Evolutionary conservation across 2,797 vertebrate genomes (phyloP).

Genomic region (Phrynocephalus forsythii): DNA sequence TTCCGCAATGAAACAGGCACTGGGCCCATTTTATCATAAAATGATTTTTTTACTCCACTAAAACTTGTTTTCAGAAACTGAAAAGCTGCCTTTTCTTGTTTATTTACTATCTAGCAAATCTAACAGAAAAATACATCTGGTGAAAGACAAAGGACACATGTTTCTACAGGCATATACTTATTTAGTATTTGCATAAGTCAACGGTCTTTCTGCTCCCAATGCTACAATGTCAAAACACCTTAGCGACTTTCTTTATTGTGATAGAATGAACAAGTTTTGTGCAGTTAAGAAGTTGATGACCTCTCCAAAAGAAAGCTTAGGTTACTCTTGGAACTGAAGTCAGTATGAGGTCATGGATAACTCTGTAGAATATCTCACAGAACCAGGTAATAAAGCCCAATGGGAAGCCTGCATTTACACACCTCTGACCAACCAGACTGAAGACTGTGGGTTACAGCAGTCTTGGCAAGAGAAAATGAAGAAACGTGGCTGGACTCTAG

Average conservation of each 20-base stretch:
- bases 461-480: too few species aligned
- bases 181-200: accelerated
- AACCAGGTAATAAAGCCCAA: not conserved
- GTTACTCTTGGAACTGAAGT: not conserved
- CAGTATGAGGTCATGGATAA: not conserved
- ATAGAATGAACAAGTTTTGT: not conserved
- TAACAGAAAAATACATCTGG: not conserved
- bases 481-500: too few species aligned
- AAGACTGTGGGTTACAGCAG: too few species aligned
- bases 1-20: not conserved
- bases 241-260: constrained; percentile 13
- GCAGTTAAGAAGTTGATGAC: not conserved
- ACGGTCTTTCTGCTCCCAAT: constrained; percentile 8
- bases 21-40: not conserved
- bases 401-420: too few species aligned
- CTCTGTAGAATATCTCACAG: too few species aligned
- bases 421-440: too few species aligned
- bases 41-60: constrained; percentile 9
- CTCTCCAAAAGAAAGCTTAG: too few species aligned
- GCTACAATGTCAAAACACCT: constrained; percentile 33
- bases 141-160: not conserved
- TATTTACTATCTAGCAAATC: accelerated
- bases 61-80: not conserved
- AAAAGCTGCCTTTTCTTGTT: not conserved
- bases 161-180: not conserved